phyloP scores from a whole-genome alignment of 2,113 vertebrate species.

The Calyptomena viridis region DNA sequence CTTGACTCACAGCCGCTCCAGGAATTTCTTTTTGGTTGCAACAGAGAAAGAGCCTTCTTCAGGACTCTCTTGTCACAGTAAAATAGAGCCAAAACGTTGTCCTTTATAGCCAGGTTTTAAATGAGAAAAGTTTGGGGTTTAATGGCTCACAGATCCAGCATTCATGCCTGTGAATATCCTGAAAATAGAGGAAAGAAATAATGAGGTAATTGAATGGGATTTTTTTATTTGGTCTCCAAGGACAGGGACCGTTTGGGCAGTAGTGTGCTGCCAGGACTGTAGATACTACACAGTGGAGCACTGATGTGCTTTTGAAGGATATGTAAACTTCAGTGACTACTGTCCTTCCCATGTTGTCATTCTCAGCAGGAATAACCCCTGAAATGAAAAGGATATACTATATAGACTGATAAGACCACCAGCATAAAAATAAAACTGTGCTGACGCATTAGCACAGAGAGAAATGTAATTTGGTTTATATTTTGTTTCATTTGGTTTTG shows the following conservation, averaged over 20 bases:
- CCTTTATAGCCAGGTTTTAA: background rate
- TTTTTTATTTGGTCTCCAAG: background rate
- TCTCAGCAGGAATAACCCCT: background rate
- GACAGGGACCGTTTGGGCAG: background rate
- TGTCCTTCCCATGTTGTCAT: background rate
- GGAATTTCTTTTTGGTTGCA: background rate
- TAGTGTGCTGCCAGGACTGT: background rate
- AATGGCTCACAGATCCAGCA: background rate
- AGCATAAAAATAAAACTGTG: background rate
- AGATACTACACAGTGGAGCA: background rate
- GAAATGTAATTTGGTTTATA: background rate
- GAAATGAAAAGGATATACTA: background rate
- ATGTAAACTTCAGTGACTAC: background rate
- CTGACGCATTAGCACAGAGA: background rate
- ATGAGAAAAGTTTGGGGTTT: background rate
- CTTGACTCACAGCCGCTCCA: background rate
- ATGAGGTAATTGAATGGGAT: background rate
- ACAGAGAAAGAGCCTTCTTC: background rate
- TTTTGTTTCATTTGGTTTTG: background rate
- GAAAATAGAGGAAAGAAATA: background rate
- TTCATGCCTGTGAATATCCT: background rate
- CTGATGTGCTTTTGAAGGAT: background rate
- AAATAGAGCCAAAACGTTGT: background rate
- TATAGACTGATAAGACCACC: background rate
- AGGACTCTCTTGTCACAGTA: background rate